Base-by-base conservation (phyloP, 1,140 invertebrate species). In the Trachelipus rathkii region DNA sequence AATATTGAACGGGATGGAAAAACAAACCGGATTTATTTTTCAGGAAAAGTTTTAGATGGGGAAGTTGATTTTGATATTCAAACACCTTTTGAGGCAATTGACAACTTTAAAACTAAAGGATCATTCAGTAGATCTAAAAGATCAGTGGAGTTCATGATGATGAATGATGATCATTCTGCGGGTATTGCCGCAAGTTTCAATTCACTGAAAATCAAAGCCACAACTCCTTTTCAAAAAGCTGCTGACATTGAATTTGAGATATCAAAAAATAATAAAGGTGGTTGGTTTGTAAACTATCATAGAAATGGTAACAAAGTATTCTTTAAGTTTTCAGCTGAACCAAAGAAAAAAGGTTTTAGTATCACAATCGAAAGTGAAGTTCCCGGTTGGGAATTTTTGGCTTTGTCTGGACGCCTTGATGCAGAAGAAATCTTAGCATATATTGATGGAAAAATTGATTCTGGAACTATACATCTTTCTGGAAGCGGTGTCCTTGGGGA, bases 111-210 rank as follows among this genome's bases (percentile, higher is more conserved):
- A 53, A 44, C 77, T 0, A 69, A 44, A 21, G 79, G 77, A 0
- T 60, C 72, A 15, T 44, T 81, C 8, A 74, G 78, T 46, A 70
- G 77, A 66, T 50, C 75, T 46, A 78, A 77, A 60, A 73, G 77
- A 71, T 81, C 79, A 21, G 10, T 81, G 19, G 77, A 74, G 23
- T 74, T 81, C 50, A 53, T 66, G 24, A 78, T 81, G 79, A 78
- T 78, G 72, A 81, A 74, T 75, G 79, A 81, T 53, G 70, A n/a
- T 8, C 73, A 46, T 15, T n/a, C 69, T 11, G 79, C 67, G 7
- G 75, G 76, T n/a, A 53, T 81, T n/a, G 19, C 50, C 10, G 75
- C 77, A 44, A 81, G 69, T 75, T 81, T 81, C 44, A 74, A 78
- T 60, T 68, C 68, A 3, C 66, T 78, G 6, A 72, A 70, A 50